Evolutionary conservation across 2,888 invertebrate genomes (phyloP).

Genomic region (Dynastes tityus): DNA sequence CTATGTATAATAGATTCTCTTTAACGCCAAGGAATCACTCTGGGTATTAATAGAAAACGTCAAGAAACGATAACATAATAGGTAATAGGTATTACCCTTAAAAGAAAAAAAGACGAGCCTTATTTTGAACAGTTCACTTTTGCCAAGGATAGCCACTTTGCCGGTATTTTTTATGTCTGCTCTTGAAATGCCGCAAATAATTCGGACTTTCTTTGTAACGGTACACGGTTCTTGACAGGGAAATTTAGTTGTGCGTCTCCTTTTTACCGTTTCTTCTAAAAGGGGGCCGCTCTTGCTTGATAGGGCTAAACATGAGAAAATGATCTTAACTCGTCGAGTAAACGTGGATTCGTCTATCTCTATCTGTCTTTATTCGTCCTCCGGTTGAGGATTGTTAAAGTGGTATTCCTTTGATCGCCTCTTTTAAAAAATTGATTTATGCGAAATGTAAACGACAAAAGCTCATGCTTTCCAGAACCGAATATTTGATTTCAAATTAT

Average conservation of each 20-base stretch:
- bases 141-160: constrained; percentile 19
- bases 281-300: not conserved
- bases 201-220: constrained; percentile 43
- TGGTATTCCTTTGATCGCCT: constrained; percentile 12
- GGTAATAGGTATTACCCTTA: too few relatives aligned
- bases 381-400: not conserved
- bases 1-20: too few relatives aligned
- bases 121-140: constrained; percentile 30
- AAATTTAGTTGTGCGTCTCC: constrained; percentile 41
- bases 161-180: constrained; percentile 42
- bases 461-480: too few relatives aligned
- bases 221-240: constrained; percentile 27
- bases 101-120: not conserved
- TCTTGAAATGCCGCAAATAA: constrained; percentile 44
- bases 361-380: not conserved
- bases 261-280: constrained; percentile 23
- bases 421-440: not conserved
- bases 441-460: too few relatives aligned
- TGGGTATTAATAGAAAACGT: too few relatives aligned
- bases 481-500: too few relatives aligned
- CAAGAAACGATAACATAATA: not conserved
- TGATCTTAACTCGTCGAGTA: constrained; percentile 35
- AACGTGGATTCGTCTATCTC: constrained; percentile 2
- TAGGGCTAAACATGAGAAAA: constrained; percentile 45
- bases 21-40: too few relatives aligned